Percentiles rank a stretch among this genome's conserved stretches.
These are phyloP conservation scores for Excalfactoria chinensis DNA, from an alignment of 2,113 vertebrate genomes.

Conservation along the genomic window DNA sequence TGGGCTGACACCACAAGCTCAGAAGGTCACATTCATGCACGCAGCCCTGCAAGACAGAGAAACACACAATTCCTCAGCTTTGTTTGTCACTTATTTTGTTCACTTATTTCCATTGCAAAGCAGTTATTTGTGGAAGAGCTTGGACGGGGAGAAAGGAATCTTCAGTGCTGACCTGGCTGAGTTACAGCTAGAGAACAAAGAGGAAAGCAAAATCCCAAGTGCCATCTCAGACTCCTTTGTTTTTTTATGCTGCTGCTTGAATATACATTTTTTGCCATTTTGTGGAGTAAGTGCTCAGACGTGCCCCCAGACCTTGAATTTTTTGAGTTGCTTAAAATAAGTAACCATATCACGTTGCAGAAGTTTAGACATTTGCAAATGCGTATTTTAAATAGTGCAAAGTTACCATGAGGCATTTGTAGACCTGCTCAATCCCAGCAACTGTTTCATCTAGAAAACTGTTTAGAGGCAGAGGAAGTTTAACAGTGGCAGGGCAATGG, in stretches of 20 bases:
- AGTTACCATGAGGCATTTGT: background rate
- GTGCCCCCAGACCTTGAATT: background rate
- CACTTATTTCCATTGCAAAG: background rate
- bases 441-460: background rate
- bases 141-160: background rate
- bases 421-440: background rate
- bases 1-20: background rate
- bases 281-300: background rate
- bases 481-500: background rate
- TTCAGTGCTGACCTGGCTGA: background rate
- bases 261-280: conserved; percentile 26
- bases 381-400: background rate
- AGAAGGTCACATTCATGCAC: background rate
- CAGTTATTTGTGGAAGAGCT: background rate
- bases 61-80: background rate
- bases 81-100: background rate
- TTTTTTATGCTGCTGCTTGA: background rate
- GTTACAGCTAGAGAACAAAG: background rate
- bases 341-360: background rate
- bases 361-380: background rate
- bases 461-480: background rate
- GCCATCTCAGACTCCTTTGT: background rate
- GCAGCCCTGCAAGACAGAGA: background rate
- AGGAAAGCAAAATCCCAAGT: background rate
- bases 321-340: background rate